Percentiles rank a stretch among this genome's conserved stretches.
Conservation (phyloP, 1,140 invertebrate genomes). For the Phymastichus coffea region DNA sequence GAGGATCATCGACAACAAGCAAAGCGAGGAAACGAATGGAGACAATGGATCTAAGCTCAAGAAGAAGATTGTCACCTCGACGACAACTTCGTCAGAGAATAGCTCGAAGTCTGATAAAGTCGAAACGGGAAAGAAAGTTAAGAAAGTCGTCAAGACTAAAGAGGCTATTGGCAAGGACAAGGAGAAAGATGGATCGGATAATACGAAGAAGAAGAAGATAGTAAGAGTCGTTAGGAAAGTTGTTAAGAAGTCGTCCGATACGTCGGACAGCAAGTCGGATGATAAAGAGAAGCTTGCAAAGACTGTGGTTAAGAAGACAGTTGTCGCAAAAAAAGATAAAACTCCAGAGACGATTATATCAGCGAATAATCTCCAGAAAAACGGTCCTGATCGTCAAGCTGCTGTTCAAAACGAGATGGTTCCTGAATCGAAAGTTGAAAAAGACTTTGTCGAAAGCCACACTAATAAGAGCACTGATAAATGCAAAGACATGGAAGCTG, state of each 20-base stretch:
- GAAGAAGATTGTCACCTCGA: constrained; percentile 31
- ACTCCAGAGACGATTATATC: constrained; percentile 19
- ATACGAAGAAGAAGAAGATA: constrained; percentile 47
- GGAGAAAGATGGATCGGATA: constrained; percentile 37
- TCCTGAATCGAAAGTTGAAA: neutral
- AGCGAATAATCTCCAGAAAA: neutral
- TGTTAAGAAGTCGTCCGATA: constrained; percentile 44
- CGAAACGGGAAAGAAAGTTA: constrained; percentile 35
- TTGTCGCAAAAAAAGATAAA: constrained; percentile 32
- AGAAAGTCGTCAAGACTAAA: constrained; percentile 36
- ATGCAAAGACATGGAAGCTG: neutral
- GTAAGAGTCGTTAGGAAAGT: constrained; percentile 46
- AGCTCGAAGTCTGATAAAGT: constrained; percentile 29
- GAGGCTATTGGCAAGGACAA: constrained; percentile 20
- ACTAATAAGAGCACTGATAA: neutral
- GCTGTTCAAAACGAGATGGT: constrained; percentile 6
- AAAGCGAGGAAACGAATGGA: constrained; percentile 29
- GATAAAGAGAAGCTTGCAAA: constrained; percentile 36
- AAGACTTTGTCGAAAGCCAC: neutral
- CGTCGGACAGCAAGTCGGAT: constrained; percentile 36
- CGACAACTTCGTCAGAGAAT: constrained; percentile 27
- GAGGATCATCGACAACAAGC: constrained; percentile 34
- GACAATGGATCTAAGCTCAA: constrained; percentile 25
- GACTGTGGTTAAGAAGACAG: constrained; percentile 29
- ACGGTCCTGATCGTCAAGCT: constrained; percentile 2